Evolutionary conservation across 1,140 invertebrate species (phyloP), one percentile per base, ranked within the genome.

Genomic region (Rhizoglyphus robini): DNA sequence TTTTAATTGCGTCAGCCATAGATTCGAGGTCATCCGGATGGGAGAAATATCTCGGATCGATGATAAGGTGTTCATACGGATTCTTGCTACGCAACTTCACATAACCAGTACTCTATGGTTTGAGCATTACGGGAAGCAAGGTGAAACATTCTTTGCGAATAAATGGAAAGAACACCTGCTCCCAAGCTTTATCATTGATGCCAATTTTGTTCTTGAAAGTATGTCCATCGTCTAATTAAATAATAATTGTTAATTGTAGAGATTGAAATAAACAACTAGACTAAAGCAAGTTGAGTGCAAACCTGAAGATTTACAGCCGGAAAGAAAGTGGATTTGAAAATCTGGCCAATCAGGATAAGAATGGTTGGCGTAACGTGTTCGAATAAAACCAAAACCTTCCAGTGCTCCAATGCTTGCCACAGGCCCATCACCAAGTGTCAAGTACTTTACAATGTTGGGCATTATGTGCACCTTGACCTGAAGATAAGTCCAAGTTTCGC

Each of bases 241-340:
- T 29, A 20, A 57, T 18, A 63, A n/a, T 20, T 18, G 57, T 3
- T 36, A 59, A 2, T 59, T 31, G 11, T 2, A 15, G 27, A 27
- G 23, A 5, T 27, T 20, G 11, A 20, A 23, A n/a, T n/a, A n/a
- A n/a, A n/a, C n/a, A 36, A 20, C 23, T 11, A 15, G 34, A 36
- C 34, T 13, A 27, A 31, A 46, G 27, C 15, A 63, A 57, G 18
- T 49, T 31, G 3, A 1, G 48, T 3, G 27, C 34, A 57, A 20
- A 48, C 63, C 63, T 3, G 87, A 87, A 54, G 79, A 83, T 0
- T 85, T 85, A 0, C 85, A 86, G 0, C 85, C 82, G n/a, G 87
- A 85, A 0, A 87, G 85, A 73, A 90, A 76, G 85, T 88, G 90
- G 71, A 91, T 90, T 68, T 90, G 87, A 63, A 91, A 90, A 71